phyloP scores from a whole-genome alignment of 2,797 vertebrate species.

The Dryobates pubescens region DNA sequence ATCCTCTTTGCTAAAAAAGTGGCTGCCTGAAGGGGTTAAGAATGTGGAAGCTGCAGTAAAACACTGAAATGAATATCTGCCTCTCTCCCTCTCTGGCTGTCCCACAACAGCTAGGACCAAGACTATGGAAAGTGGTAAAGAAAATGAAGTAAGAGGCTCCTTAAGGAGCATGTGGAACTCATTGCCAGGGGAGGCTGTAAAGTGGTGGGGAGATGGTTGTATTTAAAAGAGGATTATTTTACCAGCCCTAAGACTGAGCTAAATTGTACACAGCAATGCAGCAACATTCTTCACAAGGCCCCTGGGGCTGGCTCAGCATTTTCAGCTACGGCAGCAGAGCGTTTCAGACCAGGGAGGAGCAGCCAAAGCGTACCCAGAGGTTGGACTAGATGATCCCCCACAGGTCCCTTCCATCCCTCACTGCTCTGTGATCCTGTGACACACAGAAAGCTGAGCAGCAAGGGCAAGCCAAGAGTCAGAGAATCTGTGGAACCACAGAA shows the following conservation, averaged over 20 bases:
- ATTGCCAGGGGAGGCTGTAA: slow-evolving; percentile 46
- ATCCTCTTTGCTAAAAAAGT: not conserved
- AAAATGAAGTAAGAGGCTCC: not conserved
- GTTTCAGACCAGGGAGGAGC: not conserved
- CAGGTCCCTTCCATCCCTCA: too few relatives aligned
- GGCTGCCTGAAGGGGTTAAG: not conserved
- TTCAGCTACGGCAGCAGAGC: slow-evolving; percentile 12
- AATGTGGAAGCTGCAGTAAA: not conserved
- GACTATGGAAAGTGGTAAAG: slow-evolving; percentile 33
- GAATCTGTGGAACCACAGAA: too few relatives aligned
- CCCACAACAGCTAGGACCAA: not conserved
- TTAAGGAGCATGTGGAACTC: slow-evolving; percentile 54
- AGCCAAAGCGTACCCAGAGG: not conserved
- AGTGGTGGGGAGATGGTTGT: slow-evolving; percentile 48
- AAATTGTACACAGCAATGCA: slow-evolving; percentile 39
- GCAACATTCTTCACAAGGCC: slow-evolving; percentile 50
- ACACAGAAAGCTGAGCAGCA: not conserved
- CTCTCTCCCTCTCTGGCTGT: not conserved
- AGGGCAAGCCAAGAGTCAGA: not conserved
- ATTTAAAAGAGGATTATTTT: slow-evolving; percentile 70
- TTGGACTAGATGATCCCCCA: not conserved
- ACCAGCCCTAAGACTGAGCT: slow-evolving; percentile 53
- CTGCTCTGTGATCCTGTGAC: not conserved
- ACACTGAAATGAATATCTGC: not conserved
- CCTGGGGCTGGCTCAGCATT: slow-evolving; percentile 53